A percentile compares a stretch with the other conserved stretches of the same genome.
phyloP scores from a whole-genome alignment of 2,797 vertebrate genomes.

The Tympanoctomys barrerae region DNA sequence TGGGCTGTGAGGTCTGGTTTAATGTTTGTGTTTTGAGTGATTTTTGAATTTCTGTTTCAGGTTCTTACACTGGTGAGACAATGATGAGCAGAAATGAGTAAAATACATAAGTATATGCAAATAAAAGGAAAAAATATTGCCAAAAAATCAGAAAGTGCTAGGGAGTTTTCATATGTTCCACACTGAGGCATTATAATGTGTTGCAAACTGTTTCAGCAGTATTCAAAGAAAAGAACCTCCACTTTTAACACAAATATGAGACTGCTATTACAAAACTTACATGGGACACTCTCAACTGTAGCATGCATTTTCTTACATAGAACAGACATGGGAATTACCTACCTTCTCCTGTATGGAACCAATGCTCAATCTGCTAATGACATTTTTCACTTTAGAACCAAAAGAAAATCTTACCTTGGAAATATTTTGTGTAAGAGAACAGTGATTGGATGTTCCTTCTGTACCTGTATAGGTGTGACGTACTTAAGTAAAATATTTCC shows the following conservation, averaged over 20 bases:
- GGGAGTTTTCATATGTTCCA: not conserved
- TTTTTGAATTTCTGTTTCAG: no score
- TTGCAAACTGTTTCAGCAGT: conserved; percentile 40
- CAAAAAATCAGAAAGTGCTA: conserved; percentile 11
- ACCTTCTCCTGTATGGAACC: not conserved
- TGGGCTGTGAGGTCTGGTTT: not conserved
- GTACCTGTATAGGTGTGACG: not conserved
- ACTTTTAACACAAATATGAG: not conserved
- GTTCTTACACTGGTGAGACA: no score
- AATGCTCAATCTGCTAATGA: conserved; percentile 34
- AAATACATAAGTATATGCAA: no score
- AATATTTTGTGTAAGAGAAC: conserved; percentile 38
- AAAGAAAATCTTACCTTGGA: conserved; percentile 47
- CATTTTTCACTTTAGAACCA: conserved; percentile 44
- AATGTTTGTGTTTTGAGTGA: not conserved
- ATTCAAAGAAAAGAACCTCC: conserved; percentile 36
- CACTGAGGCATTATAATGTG: not conserved
- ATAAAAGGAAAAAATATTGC: not conserved
- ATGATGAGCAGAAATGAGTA: no score
- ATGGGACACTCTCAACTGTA: not conserved
- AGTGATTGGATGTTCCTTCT: conserved; percentile 20
- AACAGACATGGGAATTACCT: not conserved
- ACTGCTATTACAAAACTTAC: conserved; percentile 36
- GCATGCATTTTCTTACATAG: no score
- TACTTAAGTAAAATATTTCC: conserved; percentile 42